Evolutionary conservation across 1,140 invertebrate genomes (phyloP).

Genomic region (Phymastichus coffea): DNA sequence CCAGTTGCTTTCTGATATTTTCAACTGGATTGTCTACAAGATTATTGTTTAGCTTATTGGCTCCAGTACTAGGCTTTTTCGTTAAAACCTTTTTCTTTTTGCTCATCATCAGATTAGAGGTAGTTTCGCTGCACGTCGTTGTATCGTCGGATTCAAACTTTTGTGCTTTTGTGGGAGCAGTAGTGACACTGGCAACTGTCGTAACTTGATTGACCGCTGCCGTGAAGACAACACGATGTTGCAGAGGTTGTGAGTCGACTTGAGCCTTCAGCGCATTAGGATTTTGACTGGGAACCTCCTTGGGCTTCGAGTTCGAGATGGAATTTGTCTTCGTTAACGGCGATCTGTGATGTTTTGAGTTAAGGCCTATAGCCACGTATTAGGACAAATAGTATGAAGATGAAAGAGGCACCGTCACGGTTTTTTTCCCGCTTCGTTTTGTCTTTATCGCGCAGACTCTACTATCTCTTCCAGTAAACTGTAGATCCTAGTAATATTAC

Average conservation of each 20-base stretch:
- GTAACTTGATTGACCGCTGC: background rate
- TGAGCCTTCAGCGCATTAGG: conserved; percentile 30
- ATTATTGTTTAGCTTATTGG: conserved; percentile 40
- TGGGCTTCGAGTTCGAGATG: conserved; percentile 44
- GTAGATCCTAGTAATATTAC: too few species aligned
- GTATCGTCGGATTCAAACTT: conserved; percentile 52
- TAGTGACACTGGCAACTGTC: background rate
- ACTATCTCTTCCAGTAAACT: background rate
- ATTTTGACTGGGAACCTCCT: conserved; percentile 36
- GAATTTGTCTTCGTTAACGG: conserved; percentile 49
- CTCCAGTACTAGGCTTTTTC: conserved; percentile 47
- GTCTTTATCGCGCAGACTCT: background rate
- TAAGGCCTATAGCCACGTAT: conserved; percentile 58
- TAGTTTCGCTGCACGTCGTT: conserved; percentile 51
- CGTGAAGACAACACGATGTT: background rate
- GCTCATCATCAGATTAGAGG: conserved; percentile 42
- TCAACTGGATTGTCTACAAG: conserved; percentile 70
- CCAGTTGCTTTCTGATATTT: conserved; percentile 71
- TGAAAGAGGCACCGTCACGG: conserved; percentile 53
- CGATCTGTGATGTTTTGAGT: conserved; percentile 54
- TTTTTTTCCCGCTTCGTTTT: conserved; percentile 15
- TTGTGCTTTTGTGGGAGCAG: conserved; percentile 16
- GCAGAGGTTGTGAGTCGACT: conserved; percentile 8
- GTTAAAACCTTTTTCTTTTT: conserved; percentile 44
- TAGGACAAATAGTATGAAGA: conserved; percentile 55